Base-by-base conservation (phyloP, 2,888 invertebrate species). In the Leptopterna dolabrata region DNA sequence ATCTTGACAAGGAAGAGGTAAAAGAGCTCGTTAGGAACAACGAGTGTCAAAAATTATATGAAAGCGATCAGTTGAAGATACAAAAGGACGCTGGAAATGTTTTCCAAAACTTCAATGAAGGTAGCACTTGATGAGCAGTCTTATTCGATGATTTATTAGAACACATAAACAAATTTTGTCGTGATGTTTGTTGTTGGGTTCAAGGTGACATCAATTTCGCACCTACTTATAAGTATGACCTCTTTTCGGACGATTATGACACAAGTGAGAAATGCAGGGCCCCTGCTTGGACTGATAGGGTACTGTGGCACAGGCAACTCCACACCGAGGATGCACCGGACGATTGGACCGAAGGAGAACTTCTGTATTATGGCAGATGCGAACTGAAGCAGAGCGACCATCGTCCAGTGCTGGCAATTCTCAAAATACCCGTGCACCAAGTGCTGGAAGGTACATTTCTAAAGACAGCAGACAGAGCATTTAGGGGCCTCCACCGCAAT, bases 141-240 rank as follows among this genome's bases (percentile, higher is more conserved):
- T 70, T 70, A n/a, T n/a, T n/a, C n/a, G n/a, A n/a, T n/a, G n/a
- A n/a, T n/a, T n/a, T n/a, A n/a, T n/a, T n/a, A n/a, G n/a, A n/a
- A n/a, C n/a, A n/a, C n/a, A n/a, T n/a, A n/a, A n/a, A n/a, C n/a
- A 19, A 95, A 95, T 85, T 55, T 19, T 19, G 55, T 55, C 11
- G 2, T 4, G 19, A 55, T 9, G 24, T 24, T 63, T 9, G 63
- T 63, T 63, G n/a, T 63, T 63, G 63, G 3, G 13, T 70, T 83
- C 19, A 73, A 85, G 85, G 85, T 27, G 87, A 87, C 43, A 95
- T 99, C 45, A 95, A 94, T 73, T 99, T 99, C 92, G 94, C 97
- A 16, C 99, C 99, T 0, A 99, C 99, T 0, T 99, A 99, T 92
- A 99, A 99, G 92, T 99, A 99, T 91, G 99, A 99, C 93, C 93